Base-by-base conservation (phyloP, 2,888 invertebrate species). In the Thecocarcelia acutangulata region DNA sequence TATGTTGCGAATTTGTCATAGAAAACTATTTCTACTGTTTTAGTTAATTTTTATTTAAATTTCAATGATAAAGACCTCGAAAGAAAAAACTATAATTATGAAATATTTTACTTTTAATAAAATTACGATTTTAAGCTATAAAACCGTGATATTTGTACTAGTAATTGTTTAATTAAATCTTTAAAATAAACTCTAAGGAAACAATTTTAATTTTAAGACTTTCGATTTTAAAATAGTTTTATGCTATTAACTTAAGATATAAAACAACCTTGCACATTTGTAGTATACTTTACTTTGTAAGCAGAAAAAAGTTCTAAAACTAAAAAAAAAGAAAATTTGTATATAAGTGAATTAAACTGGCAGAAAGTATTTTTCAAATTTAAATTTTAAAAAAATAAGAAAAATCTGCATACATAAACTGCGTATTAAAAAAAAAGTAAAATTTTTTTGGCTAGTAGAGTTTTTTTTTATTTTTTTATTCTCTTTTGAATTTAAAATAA, bases 141-240 rank as follows among this genome's bases (percentile, higher is more conserved):
- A 78, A 73, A 82, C 86, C 89, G 88, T 88, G 88, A 88, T 88
- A 88, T 89, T 88, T 88, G 88, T 87, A 88, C 87, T 89, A 88
- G 89, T 88, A 87, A 83, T 84, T 84, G 77, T 80, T 80, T 77
- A 84, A 84, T 81, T 64, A 76, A 83, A 63, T 76, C 76, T 58
- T 61, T 46, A 40, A 74, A 66, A 28, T 13, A 66, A 15, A 68
- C 15, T 12, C 17, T 46, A 37, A 56, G 17, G 54, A 64, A 46
- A 44, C 28, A 40, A 54, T 21, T 44, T 33, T 66, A 66, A 59
- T 17, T 46, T 24, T 59, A 59, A 78, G 54, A 37, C 19, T 1
- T 42, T 64, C 11, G 28, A 50, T 44, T 77, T 58, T 64, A 61
- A 58, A 56, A 33, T 33, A 33, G 33, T 33, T 33, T 1, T 66